Conservation (phyloP, 2,797 vertebrate genomes). For the Neosilurus mollespiculum region DNA sequence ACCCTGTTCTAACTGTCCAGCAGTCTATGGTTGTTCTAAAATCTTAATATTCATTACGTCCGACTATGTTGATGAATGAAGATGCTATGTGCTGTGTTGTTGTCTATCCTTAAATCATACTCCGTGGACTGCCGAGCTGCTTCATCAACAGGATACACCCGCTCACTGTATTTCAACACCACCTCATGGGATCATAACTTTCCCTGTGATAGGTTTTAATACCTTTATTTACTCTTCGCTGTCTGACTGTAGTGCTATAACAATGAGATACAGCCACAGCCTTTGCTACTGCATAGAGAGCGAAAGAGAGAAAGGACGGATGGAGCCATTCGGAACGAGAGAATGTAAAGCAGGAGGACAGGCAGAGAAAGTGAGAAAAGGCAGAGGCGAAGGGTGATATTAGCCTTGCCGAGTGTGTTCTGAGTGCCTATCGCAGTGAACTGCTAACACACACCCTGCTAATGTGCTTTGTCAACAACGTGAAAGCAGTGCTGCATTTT, state of each 20-base stretch:
- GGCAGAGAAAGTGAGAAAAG: constrained; percentile 9
- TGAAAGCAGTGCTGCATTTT: constrained; percentile 55
- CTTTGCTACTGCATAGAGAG: constrained; percentile 49
- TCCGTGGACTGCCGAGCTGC: neutral
- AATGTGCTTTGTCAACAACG: constrained; percentile 67
- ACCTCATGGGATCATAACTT: constrained; percentile 24
- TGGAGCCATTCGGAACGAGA: constrained; percentile 30
- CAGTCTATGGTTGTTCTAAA: neutral
- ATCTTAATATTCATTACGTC: neutral
- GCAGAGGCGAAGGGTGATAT: constrained; percentile 6
- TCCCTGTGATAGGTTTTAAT: constrained; percentile 49
- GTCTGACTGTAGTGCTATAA: constrained; percentile 44
- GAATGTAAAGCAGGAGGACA: neutral
- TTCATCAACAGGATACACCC: neutral
- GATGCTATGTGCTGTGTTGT: neutral
- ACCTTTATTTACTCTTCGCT: constrained; percentile 59
- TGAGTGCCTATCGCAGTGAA: constrained; percentile 58
- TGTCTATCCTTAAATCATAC: neutral
- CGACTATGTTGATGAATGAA: neutral
- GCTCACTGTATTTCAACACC: neutral
- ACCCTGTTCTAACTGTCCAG: neutral
- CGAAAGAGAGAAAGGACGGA: constrained; percentile 36
- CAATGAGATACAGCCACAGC: constrained; percentile 50
- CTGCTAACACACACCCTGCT: constrained; percentile 52
- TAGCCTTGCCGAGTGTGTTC: constrained; percentile 46